Base-by-base conservation (phyloP, 2,797 vertebrate species). In the Crax fasciolata region DNA sequence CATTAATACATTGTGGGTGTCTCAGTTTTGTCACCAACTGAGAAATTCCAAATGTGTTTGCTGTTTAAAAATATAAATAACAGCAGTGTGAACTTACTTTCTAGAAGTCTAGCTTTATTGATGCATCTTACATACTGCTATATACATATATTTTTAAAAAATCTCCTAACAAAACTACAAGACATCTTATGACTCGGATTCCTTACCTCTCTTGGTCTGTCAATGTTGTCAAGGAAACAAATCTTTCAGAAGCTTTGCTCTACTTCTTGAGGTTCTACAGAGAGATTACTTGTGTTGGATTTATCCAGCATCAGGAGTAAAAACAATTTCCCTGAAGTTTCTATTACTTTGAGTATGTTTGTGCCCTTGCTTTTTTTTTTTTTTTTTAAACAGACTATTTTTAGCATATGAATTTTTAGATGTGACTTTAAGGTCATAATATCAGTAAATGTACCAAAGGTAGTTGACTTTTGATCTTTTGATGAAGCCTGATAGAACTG, bases 161-260 rank as follows among this genome's bases (percentile, higher is more conserved):
- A 70, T 65, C 92, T 91, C 61, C 74, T 90, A 89, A 55, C 68
- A 90, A 92, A 90, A 67, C 73, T 90, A 76, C 73, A 86, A 65
- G 76, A 27, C 73, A 62, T 88, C 65, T 86, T 78, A 59, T 38
- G 81, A 74, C 82, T 95, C 74, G 7, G 8, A 38, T 89, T 94
- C 62, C 62, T 87, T 95, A 58, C 74, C 58, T 93, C 59, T 90
- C 62, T 65, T 84, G 66, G 43, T 93, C 80, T 87, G 92, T 87
- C 19, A 32, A 24, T 92, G 97, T 97, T 96, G 98, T 97, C 97
- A 98, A 97, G 98, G 97, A 96, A 97, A 98, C 98, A 90, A 95
- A 76, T 96, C 94, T 96, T 88, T 97, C 84, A 94, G 95, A 96
- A 97, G 94, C 92, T 95, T 92, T 96, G 83, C 67, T 95, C 61